A percentile compares a stretch with the other conserved stretches of the same genome.
These are phyloP conservation scores for Drosophila bocqueti DNA, from an alignment of 1,140 invertebrate species.

Conservation along the genomic window DNA sequence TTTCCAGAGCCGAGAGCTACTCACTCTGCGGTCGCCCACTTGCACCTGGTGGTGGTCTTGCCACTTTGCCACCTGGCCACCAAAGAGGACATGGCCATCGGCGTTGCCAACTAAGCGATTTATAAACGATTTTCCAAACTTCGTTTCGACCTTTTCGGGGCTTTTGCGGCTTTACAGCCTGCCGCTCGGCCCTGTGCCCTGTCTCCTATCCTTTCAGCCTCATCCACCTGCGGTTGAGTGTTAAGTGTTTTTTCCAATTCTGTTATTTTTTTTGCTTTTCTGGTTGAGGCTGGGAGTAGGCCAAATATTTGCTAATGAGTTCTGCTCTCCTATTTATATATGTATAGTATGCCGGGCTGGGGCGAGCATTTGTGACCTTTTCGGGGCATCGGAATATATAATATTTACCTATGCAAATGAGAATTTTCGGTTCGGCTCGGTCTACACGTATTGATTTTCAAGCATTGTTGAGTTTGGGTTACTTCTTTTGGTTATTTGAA, in stretches of 20 bases:
- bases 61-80: slow-evolving; percentile 35
- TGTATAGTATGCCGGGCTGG: slow-evolving; percentile 44
- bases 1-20: neutral
- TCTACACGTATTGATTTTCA: slow-evolving; percentile 42
- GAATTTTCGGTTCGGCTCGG: slow-evolving; percentile 28
- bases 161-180: slow-evolving; percentile 52
- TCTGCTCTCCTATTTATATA: slow-evolving; percentile 64
- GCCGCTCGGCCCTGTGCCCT: neutral
- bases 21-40: slow-evolving; percentile 35
- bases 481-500: neutral
- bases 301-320: slow-evolving; percentile 82
- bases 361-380: slow-evolving; percentile 57
- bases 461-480: neutral
- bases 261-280: slow-evolving; percentile 24
- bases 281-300: slow-evolving; percentile 27
- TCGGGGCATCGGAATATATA: slow-evolving; percentile 27
- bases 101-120: slow-evolving; percentile 70
- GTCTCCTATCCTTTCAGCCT: slow-evolving; percentile 17
- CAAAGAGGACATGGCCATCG: slow-evolving; percentile 30
- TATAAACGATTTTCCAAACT: slow-evolving; percentile 79
- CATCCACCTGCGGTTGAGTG: slow-evolving; percentile 58
- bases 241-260: slow-evolving; percentile 68
- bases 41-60: slow-evolving; percentile 16
- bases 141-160: slow-evolving; percentile 65
- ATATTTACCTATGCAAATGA: slow-evolving; percentile 56